Evolutionary conservation across 2,113 vertebrate genomes (phyloP).

Genomic region (Sitta europaea): DNA sequence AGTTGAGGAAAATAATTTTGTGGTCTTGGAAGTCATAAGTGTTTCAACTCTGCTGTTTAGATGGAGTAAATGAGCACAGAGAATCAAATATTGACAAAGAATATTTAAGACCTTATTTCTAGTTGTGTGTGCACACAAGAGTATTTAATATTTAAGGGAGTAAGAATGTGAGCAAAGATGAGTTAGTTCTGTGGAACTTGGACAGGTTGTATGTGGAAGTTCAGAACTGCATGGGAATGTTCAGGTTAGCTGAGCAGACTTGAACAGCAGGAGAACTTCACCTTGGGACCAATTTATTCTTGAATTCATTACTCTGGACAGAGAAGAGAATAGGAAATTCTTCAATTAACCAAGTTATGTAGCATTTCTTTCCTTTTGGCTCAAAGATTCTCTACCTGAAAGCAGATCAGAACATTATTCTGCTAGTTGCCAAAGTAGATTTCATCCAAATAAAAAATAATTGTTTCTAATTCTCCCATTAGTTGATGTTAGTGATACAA

Average conservation of each 20-base stretch:
- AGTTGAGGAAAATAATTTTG: background rate
- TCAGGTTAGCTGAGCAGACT: background rate
- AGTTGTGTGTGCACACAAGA: background rate
- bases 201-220: background rate
- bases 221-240: background rate
- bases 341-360: background rate
- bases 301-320: background rate
- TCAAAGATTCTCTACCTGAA: background rate
- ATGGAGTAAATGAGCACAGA: background rate
- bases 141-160: background rate
- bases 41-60: background rate
- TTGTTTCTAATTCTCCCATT: background rate
- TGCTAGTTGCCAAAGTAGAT: background rate
- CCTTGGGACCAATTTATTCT: background rate
- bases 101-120: background rate
- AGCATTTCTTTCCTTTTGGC: background rate
- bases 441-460: background rate
- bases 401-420: background rate
- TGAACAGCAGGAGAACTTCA: background rate
- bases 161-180: background rate
- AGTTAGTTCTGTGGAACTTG: background rate
- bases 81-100: background rate
- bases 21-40: background rate
- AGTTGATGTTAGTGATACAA: background rate
- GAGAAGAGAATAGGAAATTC: background rate